A percentile compares a stretch with the other conserved stretches of the same genome.
Evolutionary conservation across 1,140 invertebrate genomes (phyloP).

Genomic region (Dendrolimus punctatus): DNA sequence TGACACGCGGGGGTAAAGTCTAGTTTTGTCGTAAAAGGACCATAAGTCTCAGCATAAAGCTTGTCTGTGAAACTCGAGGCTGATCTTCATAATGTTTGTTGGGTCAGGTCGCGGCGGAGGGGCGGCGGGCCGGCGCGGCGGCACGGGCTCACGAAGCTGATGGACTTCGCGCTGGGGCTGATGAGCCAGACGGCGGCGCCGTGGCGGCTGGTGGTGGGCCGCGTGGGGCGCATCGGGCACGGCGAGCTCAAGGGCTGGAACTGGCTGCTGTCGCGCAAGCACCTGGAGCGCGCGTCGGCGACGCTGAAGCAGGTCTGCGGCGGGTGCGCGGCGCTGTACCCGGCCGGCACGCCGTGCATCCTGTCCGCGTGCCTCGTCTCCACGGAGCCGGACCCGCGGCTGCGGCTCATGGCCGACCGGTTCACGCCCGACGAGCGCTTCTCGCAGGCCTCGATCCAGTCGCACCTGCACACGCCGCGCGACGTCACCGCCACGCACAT

Average conservation of each 20-base stretch:
- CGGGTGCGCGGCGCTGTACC: slow-evolving; percentile 88
- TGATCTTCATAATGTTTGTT: too few relatives aligned
- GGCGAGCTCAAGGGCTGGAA: slow-evolving; percentile 98
- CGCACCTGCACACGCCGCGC: slow-evolving; percentile 90
- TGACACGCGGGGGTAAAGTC: too few relatives aligned
- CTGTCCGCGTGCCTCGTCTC: slow-evolving; percentile 97
- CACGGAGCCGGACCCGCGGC: slow-evolving; percentile 93
- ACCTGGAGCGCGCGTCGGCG: slow-evolving; percentile 89
- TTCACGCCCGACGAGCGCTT: slow-evolving; percentile 94
- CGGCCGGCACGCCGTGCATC: slow-evolving; percentile 88
- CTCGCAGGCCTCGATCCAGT: slow-evolving; percentile 87
- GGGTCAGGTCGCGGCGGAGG: slow-evolving; percentile 72
- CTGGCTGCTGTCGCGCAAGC: slow-evolving; percentile 92
- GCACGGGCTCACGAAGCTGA: slow-evolving; percentile 93
- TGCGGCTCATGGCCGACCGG: slow-evolving; percentile 95
- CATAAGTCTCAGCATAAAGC: too few relatives aligned
- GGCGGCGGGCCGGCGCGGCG: slow-evolving; percentile 91
- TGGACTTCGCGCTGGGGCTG: slow-evolving; percentile 97
- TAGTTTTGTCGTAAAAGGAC: too few relatives aligned
- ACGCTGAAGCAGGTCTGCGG: slow-evolving; percentile 92
- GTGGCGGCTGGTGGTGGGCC: slow-evolving; percentile 96
- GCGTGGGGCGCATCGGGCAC: slow-evolving; percentile 96
- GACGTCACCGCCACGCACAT: slow-evolving; percentile 98
- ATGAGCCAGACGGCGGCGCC: slow-evolving; percentile 94
- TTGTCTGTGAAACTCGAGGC: too few relatives aligned